phyloP scores from a whole-genome alignment of 1,140 invertebrate species.

The Octopus sinensis region DNA sequence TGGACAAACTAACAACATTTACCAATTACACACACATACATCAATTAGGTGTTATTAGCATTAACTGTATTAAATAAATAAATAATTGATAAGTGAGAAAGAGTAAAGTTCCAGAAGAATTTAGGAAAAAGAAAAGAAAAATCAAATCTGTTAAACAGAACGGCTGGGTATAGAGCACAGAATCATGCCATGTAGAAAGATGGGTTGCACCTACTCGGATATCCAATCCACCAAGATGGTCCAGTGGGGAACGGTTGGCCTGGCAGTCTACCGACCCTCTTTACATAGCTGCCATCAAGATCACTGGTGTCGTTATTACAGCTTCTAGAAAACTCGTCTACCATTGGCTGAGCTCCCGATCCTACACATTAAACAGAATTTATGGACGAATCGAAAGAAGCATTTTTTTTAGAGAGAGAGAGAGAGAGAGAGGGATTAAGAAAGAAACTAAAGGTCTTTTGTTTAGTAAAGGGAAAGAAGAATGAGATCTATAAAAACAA shows the following conservation, averaged over 20 bases:
- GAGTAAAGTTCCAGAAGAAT: too few species aligned
- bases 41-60: too few species aligned
- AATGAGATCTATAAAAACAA: too few species aligned
- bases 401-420: background rate
- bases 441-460: too few species aligned
- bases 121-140: too few species aligned
- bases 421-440: too few species aligned
- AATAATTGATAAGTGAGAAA: too few species aligned
- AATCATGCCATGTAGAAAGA: conserved; percentile 8
- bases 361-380: conserved; percentile 3
- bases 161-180: background rate
- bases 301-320: conserved; percentile 4
- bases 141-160: too few species aligned
- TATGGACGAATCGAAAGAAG: background rate
- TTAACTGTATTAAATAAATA: too few species aligned
- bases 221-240: conserved; percentile 5
- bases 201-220: background rate
- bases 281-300: background rate
- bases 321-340: background rate
- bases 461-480: too few species aligned
- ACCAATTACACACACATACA: too few species aligned
- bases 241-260: conserved; percentile 3
- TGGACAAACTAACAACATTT: too few species aligned
- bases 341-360: background rate
- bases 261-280: background rate